phyloP scores from a whole-genome alignment of 2,888 invertebrate genomes.

The Chouioia cunea region DNA sequence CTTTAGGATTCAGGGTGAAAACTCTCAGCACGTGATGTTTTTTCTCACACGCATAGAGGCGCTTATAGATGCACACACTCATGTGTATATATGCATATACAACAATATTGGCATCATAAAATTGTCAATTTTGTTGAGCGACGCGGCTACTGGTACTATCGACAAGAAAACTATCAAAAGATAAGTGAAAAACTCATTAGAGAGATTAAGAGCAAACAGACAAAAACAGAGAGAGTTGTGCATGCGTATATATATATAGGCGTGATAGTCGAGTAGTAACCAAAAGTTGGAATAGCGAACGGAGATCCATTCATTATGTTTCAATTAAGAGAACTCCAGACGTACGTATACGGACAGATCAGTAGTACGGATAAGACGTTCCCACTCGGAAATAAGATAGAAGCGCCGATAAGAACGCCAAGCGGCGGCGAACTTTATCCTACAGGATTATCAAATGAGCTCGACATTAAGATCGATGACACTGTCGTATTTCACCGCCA shows the following conservation, averaged over 20 bases:
- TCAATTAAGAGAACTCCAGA: constrained; percentile 30
- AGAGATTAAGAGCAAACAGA: background rate
- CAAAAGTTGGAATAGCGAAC: too few relatives aligned
- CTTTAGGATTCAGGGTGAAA: too few relatives aligned
- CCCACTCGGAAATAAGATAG: constrained; percentile 35
- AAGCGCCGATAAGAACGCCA: constrained; percentile 34
- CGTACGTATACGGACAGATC: constrained; percentile 7
- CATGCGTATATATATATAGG: too few relatives aligned
- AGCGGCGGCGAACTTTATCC: constrained; percentile 7
- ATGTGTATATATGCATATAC: too few relatives aligned
- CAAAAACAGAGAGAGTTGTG: background rate
- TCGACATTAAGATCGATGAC: constrained; percentile 33
- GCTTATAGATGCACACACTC: too few relatives aligned
- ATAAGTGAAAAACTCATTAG: constrained; percentile 24
- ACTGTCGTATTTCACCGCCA: background rate
- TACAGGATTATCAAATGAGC: constrained; percentile 38
- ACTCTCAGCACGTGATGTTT: too few relatives aligned
- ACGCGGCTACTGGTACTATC: too few relatives aligned
- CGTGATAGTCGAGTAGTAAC: background rate
- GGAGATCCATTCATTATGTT: constrained; percentile 41
- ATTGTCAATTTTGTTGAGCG: too few relatives aligned
- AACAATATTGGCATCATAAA: too few relatives aligned
- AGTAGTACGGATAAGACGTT: constrained; percentile 24
- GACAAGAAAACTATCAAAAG: too few relatives aligned
- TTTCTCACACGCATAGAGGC: too few relatives aligned